phyloP scores from a whole-genome alignment of 2,113 vertebrate species.

The Centropus unirufus region DNA sequence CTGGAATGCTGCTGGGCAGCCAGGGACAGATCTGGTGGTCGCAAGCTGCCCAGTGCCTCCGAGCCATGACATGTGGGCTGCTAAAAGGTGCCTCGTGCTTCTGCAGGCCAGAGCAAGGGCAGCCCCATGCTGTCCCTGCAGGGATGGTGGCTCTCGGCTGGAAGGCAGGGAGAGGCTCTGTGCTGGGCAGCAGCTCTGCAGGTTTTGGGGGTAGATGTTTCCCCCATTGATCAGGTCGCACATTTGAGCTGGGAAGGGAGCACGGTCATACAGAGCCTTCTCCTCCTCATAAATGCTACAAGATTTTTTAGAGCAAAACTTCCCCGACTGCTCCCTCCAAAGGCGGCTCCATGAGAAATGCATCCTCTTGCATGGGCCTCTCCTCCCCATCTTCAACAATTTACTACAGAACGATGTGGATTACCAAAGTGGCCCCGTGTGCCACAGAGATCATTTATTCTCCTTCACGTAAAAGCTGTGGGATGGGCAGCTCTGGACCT shows the following conservation, averaged over 20 bases:
- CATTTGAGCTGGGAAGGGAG: neutral
- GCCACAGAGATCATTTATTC: neutral
- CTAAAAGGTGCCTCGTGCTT: neutral
- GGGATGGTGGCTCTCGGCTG: fast-evolving
- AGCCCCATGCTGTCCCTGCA: fast-evolving
- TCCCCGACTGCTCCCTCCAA: fast-evolving
- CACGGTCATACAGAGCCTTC: fast-evolving
- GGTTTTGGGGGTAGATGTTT: neutral
- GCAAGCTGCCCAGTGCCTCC: fast-evolving
- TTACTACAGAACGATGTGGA: neutral
- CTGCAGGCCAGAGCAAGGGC: neutral
- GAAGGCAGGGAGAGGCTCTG: neutral
- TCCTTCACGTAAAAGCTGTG: neutral
- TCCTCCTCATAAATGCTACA: neutral
- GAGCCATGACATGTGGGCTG: fast-evolving
- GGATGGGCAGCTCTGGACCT: neutral
- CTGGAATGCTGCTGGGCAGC: neutral
- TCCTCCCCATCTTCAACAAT: neutral
- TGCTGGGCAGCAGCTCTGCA: neutral
- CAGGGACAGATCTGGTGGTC: fast-evolving
- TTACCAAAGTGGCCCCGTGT: neutral
- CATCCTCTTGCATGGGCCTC: neutral
- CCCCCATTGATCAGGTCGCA: neutral
- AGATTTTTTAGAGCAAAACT: neutral
- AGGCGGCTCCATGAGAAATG: neutral